Evolutionary conservation across 2,888 invertebrate species (phyloP).

Genomic region (Rhopalosiphum nymphaeae): DNA sequence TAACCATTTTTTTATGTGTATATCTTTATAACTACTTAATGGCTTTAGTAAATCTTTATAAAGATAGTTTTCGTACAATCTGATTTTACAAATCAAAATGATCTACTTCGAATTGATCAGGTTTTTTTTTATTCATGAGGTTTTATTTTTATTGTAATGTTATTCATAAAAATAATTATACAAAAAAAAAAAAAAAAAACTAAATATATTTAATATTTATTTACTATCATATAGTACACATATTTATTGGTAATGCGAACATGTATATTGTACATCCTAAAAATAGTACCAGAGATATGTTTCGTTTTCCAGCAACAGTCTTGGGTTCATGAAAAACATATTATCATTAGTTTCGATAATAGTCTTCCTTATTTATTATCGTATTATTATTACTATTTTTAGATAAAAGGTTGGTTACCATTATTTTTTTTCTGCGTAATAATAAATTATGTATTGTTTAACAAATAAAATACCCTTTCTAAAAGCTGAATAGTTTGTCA

Average conservation of each 20-base stretch:
- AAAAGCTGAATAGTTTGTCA: not conserved
- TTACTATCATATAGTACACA: not conserved
- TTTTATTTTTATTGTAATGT: too few species aligned
- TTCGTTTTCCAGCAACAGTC: not conserved
- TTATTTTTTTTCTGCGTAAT: not conserved
- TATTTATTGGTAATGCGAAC: not conserved
- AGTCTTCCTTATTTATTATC: not conserved
- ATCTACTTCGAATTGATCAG: not conserved
- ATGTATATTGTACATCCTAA: not conserved
- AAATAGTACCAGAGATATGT: not conserved
- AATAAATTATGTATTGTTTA: not conserved
- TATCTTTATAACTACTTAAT: not conserved
- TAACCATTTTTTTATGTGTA: not conserved
- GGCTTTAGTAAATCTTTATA: not conserved
- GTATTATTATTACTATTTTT: not conserved
- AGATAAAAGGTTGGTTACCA: not conserved
- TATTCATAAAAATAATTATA: not conserved
- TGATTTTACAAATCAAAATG: not conserved
- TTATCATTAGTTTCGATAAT: not conserved
- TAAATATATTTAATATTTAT: not conserved
- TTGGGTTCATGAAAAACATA: not conserved
- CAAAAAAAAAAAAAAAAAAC: not conserved
- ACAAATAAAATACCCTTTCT: not conserved
- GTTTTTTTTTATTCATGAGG: not conserved
- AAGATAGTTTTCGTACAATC: not conserved